Percentiles rank a stretch among this genome's conserved stretches.
Evolutionary conservation across 35 echinoderm and acorn worm genomes (phyloP).

Genomic region (Lytechinus pictus): DNA sequence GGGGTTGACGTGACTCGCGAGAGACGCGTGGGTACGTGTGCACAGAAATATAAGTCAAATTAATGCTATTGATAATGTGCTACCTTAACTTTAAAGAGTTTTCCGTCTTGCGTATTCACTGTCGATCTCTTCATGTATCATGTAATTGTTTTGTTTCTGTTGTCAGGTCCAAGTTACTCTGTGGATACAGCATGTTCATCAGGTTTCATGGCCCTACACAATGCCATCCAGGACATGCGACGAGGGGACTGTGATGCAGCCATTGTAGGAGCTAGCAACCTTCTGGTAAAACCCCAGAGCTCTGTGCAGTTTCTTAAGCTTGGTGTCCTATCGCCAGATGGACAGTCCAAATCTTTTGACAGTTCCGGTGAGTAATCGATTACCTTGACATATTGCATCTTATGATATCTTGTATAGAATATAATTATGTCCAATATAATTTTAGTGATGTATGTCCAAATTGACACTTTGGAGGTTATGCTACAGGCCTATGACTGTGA

Average conservation of each 20-base stretch:
- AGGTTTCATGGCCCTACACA: constrained; percentile 69
- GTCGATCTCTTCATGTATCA: no score
- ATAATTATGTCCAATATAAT: not conserved
- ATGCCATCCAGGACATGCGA: constrained; percentile 79
- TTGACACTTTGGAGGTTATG: no score
- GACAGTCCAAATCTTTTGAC: constrained; percentile 90
- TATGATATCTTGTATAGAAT: no score
- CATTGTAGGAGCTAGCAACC: constrained; percentile 73
- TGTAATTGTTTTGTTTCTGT: not conserved
- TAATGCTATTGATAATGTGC: no score
- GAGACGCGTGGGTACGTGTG: no score
- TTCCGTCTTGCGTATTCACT: no score
- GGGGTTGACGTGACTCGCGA: no score
- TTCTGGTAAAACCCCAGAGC: constrained; percentile 78
- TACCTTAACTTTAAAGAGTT: no score
- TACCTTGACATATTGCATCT: no score
- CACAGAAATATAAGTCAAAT: no score
- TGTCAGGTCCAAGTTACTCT: constrained; percentile 82
- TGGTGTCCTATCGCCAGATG: constrained; percentile 84
- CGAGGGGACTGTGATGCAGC: constrained; percentile 80
- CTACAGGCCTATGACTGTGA: no score
- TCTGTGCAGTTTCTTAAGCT: constrained; percentile 75
- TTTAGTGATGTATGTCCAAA: not conserved
- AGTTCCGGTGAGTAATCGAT: constrained; percentile 61
- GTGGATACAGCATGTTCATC: constrained; percentile 92